phyloP scores from a whole-genome alignment of 2,888 invertebrate genomes.

The Seira ritae region DNA sequence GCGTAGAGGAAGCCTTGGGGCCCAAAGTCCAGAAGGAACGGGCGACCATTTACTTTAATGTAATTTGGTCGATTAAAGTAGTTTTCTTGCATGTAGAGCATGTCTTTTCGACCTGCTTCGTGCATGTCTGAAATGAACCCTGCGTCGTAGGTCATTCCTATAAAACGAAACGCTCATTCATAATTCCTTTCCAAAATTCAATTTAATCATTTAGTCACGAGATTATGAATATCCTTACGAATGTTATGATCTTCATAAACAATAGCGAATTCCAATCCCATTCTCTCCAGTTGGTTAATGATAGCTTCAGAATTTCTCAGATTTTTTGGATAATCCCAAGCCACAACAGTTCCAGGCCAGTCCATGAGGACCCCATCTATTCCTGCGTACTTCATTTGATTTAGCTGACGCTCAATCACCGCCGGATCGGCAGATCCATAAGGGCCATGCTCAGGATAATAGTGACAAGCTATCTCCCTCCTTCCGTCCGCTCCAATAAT shows the following conservation, averaged over 20 bases:
- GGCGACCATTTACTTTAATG: slow-evolving; percentile 65
- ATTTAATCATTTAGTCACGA: neutral
- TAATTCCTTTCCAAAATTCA: neutral
- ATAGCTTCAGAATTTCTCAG: slow-evolving; percentile 61
- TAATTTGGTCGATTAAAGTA: slow-evolving; percentile 66
- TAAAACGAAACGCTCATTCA: neutral
- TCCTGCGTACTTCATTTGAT: slow-evolving; percentile 67
- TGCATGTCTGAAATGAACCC: slow-evolving; percentile 67
- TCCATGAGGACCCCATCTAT: slow-evolving; percentile 70
- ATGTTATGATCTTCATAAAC: slow-evolving; percentile 71
- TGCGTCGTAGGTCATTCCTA: slow-evolving; percentile 66
- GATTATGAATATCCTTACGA: neutral
- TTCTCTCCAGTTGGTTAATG: slow-evolving; percentile 47
- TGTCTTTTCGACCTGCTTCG: slow-evolving; percentile 61
- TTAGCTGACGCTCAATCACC: slow-evolving; percentile 66
- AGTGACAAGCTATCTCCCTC: slow-evolving; percentile 68
- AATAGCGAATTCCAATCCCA: slow-evolving; percentile 69
- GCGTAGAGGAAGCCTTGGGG: slow-evolving; percentile 64
- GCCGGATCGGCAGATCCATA: slow-evolving; percentile 65
- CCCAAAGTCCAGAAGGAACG: slow-evolving; percentile 69
- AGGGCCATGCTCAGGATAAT: slow-evolving; percentile 68
- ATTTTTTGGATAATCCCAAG: slow-evolving; percentile 60
- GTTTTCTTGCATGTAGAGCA: slow-evolving; percentile 64
- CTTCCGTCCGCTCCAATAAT: slow-evolving; percentile 51
- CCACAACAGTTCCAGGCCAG: slow-evolving; percentile 64